phyloP scores from a whole-genome alignment of 2,888 invertebrate genomes.

The Dicyrtoma fusca region DNA sequence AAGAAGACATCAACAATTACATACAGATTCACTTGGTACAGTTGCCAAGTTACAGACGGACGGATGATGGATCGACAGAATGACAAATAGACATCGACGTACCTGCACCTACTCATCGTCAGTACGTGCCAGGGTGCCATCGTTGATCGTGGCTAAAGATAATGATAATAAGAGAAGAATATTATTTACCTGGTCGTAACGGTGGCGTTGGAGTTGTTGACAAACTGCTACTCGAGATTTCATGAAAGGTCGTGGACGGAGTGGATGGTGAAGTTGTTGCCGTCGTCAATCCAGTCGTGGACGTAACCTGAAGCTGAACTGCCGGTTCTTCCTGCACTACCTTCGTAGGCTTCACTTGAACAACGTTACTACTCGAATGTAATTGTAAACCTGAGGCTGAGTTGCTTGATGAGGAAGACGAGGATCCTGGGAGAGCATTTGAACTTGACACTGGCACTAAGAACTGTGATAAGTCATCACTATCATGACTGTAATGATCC shows the following conservation, averaged over 20 bases:
- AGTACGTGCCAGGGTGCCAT: not conserved
- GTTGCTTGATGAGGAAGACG: no score
- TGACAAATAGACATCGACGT: no score
- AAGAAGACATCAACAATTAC: no score
- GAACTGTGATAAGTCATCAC: conserved; percentile 36
- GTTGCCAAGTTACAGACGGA: no score
- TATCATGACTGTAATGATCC: conserved; percentile 40
- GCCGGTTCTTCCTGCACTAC: conserved; percentile 19
- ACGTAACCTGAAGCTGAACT: conserved; percentile 40
- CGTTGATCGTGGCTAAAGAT: no score
- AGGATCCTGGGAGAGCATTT: no score
- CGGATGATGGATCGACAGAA: not conserved
- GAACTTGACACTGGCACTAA: no score
- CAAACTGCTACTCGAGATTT: not conserved
- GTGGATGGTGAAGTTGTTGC: conserved; percentile 26
- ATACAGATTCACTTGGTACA: no score
- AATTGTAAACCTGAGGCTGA: no score
- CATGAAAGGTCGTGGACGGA: not conserved
- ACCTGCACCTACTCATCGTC: no score
- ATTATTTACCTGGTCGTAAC: conserved; percentile 49
- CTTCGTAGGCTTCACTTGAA: conserved; percentile 23
- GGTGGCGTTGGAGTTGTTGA: conserved; percentile 48
- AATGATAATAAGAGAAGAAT: not conserved
- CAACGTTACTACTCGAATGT: not conserved
- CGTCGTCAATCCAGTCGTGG: conserved; percentile 43